Evolutionary conservation across 2,797 vertebrate species (phyloP).

Genomic region (Gorsachius magnificus): DNA sequence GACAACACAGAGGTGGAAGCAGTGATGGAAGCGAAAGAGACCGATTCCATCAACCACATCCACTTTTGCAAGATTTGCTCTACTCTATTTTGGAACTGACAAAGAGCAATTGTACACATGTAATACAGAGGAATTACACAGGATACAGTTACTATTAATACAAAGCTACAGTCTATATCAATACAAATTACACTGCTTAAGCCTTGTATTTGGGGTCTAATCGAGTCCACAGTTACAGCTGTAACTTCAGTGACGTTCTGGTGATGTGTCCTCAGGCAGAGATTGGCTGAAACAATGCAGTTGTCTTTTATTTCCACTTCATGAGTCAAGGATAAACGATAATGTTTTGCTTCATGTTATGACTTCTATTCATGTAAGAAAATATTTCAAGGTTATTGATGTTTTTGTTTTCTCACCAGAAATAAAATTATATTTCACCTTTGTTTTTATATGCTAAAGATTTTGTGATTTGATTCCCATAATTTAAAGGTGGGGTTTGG

Average conservation of each 20-base stretch:
- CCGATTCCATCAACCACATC: neutral
- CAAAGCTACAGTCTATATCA: neutral
- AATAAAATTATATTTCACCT: conserved; percentile 18
- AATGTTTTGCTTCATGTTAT: neutral
- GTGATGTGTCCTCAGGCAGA: neutral
- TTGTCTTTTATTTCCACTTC: conserved; percentile 4
- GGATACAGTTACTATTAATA: neutral
- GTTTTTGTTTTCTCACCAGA: neutral
- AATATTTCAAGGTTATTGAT: neutral
- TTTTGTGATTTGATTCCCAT: conserved; percentile 12
- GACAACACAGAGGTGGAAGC: neutral
- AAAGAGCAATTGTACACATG: neutral
- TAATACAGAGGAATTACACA: neutral
- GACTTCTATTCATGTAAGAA: neutral
- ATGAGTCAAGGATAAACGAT: neutral
- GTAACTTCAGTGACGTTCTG: neutral
- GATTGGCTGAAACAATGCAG: neutral
- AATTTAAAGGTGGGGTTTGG: neutral
- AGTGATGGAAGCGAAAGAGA: neutral
- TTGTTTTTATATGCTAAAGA: neutral
- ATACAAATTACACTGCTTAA: neutral
- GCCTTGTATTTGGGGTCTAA: neutral
- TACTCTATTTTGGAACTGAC: neutral
- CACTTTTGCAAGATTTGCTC: neutral
- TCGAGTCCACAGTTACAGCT: neutral